phyloP scores from a whole-genome alignment of 2,113 vertebrate genomes.

The Ammospiza caudacuta region DNA sequence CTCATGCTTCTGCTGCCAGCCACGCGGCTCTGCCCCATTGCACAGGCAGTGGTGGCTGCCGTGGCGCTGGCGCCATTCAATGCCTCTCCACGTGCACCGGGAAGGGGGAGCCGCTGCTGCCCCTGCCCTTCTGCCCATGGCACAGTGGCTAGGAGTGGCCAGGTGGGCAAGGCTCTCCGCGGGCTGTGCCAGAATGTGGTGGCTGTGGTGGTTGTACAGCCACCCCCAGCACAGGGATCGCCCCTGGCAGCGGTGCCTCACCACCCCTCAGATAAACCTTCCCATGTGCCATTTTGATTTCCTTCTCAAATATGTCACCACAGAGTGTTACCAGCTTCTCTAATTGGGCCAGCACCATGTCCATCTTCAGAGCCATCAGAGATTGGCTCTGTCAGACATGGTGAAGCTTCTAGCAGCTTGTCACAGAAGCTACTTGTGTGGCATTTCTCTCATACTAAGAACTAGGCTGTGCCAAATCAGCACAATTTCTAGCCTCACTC shows the following conservation, averaged over 20 bases:
- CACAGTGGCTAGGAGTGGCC: not conserved
- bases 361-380: not conserved
- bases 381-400: not conserved
- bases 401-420: not conserved
- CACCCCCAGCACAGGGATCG: accelerated
- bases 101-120: not conserved
- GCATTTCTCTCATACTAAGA: not conserved
- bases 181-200: not conserved
- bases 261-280: not conserved
- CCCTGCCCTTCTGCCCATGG: not conserved
- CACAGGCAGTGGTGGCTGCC: accelerated
- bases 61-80: accelerated
- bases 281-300: not conserved
- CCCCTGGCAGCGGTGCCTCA: no score
- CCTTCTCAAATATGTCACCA: not conserved
- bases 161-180: accelerated
- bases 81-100: not conserved
- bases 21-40: accelerated
- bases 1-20: not conserved
- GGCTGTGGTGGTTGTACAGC: no score
- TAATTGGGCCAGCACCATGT: not conserved
- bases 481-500: not conserved
- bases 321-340: not conserved
- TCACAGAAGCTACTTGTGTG: not conserved
- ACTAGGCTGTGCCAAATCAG: not conserved